Evolutionary conservation across 2,113 vertebrate species (phyloP).

Genomic region (Sinocyclocheilus anshuiensis): DNA sequence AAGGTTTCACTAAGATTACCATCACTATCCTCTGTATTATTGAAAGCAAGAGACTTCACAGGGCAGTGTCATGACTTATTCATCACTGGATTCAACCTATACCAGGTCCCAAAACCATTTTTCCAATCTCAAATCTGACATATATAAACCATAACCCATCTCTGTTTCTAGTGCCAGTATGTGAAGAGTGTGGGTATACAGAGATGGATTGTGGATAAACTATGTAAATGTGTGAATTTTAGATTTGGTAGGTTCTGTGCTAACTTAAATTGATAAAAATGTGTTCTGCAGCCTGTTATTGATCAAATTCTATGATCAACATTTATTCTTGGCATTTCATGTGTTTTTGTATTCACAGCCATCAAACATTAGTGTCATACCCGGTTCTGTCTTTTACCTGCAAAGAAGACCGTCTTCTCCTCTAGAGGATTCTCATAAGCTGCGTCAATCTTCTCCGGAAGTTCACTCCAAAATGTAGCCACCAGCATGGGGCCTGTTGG

Average conservation of each 20-base stretch:
- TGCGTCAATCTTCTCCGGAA: constrained; percentile 91
- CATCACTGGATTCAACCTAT: background rate
- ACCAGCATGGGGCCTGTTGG: constrained; percentile 89
- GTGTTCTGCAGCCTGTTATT: background rate
- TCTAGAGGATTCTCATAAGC: constrained; percentile 92
- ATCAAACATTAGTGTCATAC: background rate
- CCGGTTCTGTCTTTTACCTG: constrained; percentile 77
- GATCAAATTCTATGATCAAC: background rate
- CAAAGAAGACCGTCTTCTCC: constrained; percentile 92
- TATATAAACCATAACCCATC: background rate
- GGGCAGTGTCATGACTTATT: background rate
- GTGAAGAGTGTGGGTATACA: background rate
- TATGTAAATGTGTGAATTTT: background rate
- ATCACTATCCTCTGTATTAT: background rate
- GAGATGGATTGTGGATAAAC: background rate
- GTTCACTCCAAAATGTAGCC: constrained; percentile 94
- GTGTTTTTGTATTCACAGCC: background rate
- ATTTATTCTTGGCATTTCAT: background rate
- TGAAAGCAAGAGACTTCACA: too few species aligned
- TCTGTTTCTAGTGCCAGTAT: background rate
- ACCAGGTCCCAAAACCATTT: background rate
- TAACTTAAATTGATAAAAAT: background rate
- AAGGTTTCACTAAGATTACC: background rate
- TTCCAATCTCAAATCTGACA: background rate
- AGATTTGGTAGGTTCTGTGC: background rate